Percentiles rank a stretch among this genome's conserved stretches.
Evolutionary conservation across 2,888 invertebrate genomes (phyloP).

Genomic region (Nemoura dubitans): DNA sequence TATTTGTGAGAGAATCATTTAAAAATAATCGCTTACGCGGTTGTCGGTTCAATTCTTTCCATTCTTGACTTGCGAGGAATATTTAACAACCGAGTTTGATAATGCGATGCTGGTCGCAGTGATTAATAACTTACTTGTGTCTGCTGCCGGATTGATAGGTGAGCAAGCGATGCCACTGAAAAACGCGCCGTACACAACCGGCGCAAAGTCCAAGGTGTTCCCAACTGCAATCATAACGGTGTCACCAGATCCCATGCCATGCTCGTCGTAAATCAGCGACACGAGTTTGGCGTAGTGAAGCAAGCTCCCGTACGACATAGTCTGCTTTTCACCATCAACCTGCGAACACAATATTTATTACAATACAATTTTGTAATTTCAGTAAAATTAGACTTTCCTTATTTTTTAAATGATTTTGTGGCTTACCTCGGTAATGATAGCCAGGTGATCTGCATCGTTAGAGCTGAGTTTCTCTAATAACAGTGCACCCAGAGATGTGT

Average conservation of each 20-base stretch:
- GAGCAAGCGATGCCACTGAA: neutral
- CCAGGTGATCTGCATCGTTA: neutral
- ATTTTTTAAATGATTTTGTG: neutral
- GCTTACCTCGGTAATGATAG: neutral
- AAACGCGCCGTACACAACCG: neutral
- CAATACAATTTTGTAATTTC: too few species aligned
- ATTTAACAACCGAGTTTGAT: too few species aligned
- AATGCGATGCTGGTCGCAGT: neutral
- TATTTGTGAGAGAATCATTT: too few species aligned
- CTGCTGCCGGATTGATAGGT: conserved; percentile 17
- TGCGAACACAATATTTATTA: too few species aligned
- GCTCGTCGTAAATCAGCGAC: neutral
- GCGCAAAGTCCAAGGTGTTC: conserved; percentile 29
- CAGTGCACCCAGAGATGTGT: neutral
- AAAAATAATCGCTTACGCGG: too few species aligned
- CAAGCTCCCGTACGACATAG: neutral
- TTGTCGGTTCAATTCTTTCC: too few species aligned
- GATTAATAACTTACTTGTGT: neutral
- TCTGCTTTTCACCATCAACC: neutral
- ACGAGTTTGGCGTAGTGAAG: neutral
- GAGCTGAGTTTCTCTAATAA: neutral
- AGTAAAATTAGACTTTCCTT: too few species aligned
- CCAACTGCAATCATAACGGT: conserved; percentile 10
- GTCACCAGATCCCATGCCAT: neutral
- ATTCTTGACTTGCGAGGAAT: too few species aligned